phyloP scores from a whole-genome alignment of 2,113 vertebrate species.

The Prietella phreatophila region DNA sequence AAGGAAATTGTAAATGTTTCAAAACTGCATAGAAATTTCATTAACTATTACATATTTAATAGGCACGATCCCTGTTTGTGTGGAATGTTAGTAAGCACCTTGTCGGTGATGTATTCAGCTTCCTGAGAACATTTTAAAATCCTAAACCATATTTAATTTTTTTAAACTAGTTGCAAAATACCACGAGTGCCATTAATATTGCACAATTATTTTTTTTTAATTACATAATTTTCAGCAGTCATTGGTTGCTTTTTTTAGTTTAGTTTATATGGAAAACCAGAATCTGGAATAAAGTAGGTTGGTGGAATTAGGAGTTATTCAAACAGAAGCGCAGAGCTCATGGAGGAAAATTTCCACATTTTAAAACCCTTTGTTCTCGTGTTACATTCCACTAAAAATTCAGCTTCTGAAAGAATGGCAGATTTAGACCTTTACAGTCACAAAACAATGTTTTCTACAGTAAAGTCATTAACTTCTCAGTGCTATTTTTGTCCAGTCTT shows the following conservation, averaged over 20 bases:
- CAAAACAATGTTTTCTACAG: background rate
- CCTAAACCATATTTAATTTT: background rate
- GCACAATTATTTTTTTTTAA: too few relatives aligned
- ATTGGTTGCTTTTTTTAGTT: background rate
- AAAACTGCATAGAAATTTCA: background rate
- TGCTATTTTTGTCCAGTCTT: conserved; percentile 31
- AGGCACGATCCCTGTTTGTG: background rate
- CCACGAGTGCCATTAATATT: too few relatives aligned
- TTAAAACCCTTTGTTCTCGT: background rate
- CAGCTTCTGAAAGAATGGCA: background rate
- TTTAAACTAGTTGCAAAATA: background rate
- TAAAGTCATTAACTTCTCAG: conserved; percentile 17
- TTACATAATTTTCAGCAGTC: too few relatives aligned
- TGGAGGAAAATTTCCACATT: background rate
- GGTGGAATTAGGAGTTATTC: background rate
- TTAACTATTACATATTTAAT: background rate
- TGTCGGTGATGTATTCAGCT: background rate
- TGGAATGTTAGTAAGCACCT: background rate
- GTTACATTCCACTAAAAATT: background rate
- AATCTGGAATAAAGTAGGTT: background rate
- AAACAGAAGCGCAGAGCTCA: background rate
- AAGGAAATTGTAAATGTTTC: background rate
- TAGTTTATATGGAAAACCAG: background rate
- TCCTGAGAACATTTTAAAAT: background rate
- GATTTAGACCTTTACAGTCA: background rate